Percentiles rank a stretch among this genome's conserved stretches.
phyloP scores from a whole-genome alignment of 2,113 vertebrate genomes.

The Leptosomus discolor region DNA sequence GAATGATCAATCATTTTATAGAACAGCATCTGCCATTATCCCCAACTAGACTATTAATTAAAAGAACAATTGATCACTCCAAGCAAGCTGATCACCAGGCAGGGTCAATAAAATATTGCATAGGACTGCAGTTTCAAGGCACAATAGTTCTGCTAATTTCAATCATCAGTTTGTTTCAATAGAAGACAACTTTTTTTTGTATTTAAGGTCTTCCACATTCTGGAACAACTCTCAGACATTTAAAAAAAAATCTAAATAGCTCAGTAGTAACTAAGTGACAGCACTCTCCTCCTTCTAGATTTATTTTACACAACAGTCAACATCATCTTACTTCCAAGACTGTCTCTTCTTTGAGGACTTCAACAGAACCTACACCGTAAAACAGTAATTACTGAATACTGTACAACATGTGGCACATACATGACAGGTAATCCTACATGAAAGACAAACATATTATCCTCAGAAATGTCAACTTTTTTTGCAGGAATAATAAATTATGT shows the following conservation, averaged over 20 bases:
- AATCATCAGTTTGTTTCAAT: neutral
- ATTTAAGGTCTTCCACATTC: neutral
- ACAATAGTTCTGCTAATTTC: neutral
- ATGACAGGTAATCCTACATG: neutral
- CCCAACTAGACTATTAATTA: conserved; percentile 18
- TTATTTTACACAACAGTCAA: neutral
- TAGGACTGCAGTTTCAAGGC: neutral
- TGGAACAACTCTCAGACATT: neutral
- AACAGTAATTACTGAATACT: neutral
- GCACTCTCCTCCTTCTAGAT: neutral
- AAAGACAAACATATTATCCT: neutral
- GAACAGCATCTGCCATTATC: neutral
- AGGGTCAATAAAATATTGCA: neutral
- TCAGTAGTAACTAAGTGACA: neutral
- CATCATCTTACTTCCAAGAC: neutral
- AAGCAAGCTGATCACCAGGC: neutral
- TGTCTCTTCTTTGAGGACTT: neutral
- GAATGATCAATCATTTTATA: neutral
- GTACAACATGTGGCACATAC: neutral
- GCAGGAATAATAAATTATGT: neutral
- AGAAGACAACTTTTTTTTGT: neutral
- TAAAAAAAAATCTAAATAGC: neutral
- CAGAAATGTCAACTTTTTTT: neutral
- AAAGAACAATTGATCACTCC: conserved; percentile 5
- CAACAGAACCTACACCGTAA: neutral